Evolutionary conservation across 2,113 vertebrate genomes (phyloP), one percentile per base, ranked within the genome.

Genomic region (Oncorhynchus masou): DNA sequence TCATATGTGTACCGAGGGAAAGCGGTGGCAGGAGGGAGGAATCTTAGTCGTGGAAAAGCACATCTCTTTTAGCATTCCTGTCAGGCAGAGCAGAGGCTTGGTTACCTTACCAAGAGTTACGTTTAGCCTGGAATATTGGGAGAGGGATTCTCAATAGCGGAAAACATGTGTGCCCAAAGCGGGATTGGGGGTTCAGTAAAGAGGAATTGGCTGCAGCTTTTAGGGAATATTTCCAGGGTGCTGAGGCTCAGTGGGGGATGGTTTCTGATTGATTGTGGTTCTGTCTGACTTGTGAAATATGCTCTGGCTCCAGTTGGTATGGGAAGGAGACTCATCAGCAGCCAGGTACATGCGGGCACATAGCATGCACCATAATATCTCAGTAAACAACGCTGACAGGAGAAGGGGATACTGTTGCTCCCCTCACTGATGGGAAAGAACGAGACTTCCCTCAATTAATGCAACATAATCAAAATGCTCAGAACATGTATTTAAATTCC

Each of bases 241-340:
- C 54, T 25, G 24, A 9, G 25, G 70, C 74, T 72, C 74, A 39
- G 74, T 51, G 69, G 71, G 79, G 39, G 79, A 74, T 70, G 15
- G 27, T n/a, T 39, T 22, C 25, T 76, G 74, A 77, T 77, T 81
- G 66, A 73, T 70, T 69, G 66, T n/a, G 27, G 54, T 19, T 31
- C 74, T 72, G 71, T 76, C 57, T n/a, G 70, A 62, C 57, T 66
- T 68, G 79, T 81, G 79, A 77, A 73, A 77, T 81, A 81, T 64
- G 34, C 74, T 45, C 69, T 77, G 71, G 24, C 74, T 73, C 71
- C 79, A 81, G 79, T 74, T 77, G 74, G 74, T 70, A 74, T 25
- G 70, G 68, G 70, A 74, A 66, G 51, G 74, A 29, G 69, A 66
- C 66, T 69, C 74, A 75, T 73, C 76, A 77, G 70, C 2, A 29